Evolutionary conservation across 2,888 invertebrate species (phyloP), one percentile per base, ranked within the genome.

Genomic region (Nebria salina): DNA sequence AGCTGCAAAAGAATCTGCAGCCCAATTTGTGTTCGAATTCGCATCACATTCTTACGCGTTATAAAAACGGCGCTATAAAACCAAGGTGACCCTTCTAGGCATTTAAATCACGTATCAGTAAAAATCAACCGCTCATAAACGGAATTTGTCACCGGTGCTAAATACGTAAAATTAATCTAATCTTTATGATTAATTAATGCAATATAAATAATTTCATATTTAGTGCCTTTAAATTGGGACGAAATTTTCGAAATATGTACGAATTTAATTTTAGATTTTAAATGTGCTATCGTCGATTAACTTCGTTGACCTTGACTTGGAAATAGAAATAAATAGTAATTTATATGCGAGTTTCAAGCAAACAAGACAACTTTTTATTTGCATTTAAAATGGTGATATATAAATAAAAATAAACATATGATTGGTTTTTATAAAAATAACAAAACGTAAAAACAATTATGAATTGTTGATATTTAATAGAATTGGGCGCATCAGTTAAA

Each of bases 341-440:
- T 73, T 76, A 76, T 81, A 76, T 81, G 81, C 81, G 72, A 76
- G 81, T 76, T 76, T 73, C 68, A 26, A 26, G 64, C 80, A 54
- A 80, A 80, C 76, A 81, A 81, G 76, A 81, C 81, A 76, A 76
- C 76, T 76, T 70, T 76, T 76, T 76, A 81, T 81, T 81, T 76
- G 66, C 81, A 81, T 81, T 81, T 81, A 81, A 72, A 81, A 81
- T 81, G 76, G 73, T 76, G 76, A 76, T 76, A 81, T 76, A 81
- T 72, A 54, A 54, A 81, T 76, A 76, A 73, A 81, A 76, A 72
- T 65, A 65, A 54, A 54, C 13, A 76, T 72, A 65, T 72, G 72
- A 65, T 76, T 72, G 68, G 68, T 54, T 75, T 75, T 75, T 26
- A 15, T 25, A 25, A 70, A 11, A 70, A 70, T 70, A 70, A 34